Percentiles rank a stretch among this genome's conserved stretches.
Evolutionary conservation across 1,140 invertebrate genomes (phyloP).

Genomic region (Halyomorpha halys): DNA sequence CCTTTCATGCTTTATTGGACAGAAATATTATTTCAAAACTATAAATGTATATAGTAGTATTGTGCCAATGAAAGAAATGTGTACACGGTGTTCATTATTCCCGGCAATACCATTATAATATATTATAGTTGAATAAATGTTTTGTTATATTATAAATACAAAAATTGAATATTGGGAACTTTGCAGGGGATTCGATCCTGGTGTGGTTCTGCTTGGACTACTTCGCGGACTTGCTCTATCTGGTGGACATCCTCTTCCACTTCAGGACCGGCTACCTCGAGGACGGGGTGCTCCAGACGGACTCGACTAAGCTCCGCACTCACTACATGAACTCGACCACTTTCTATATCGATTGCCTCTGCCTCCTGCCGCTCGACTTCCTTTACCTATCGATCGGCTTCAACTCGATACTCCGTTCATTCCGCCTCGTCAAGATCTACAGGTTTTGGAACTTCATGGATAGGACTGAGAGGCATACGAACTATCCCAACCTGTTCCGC

Average conservation of each 20-base stretch:
- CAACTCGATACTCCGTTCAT: constrained; percentile 92
- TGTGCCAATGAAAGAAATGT: too few species aligned
- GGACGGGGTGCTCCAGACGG: constrained; percentile 92
- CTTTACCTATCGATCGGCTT: constrained; percentile 96
- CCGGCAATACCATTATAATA: too few species aligned
- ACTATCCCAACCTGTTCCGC: constrained; percentile 96
- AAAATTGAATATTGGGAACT: constrained; percentile 5
- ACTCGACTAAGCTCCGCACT: constrained; percentile 80
- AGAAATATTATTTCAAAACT: too few species aligned
- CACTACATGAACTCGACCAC: constrained; percentile 98
- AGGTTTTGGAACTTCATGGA: constrained; percentile 96
- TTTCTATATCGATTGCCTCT: constrained; percentile 98
- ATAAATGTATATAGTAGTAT: too few species aligned
- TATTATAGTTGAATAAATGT: too few species aligned
- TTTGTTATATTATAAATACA: too few species aligned
- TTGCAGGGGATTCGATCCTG: constrained; percentile 68
- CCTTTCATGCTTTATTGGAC: too few species aligned
- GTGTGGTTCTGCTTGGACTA: constrained; percentile 97
- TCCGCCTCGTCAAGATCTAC: constrained; percentile 96
- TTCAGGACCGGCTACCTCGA: constrained; percentile 94
- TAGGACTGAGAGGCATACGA: constrained; percentile 93
- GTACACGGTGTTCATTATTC: too few species aligned
- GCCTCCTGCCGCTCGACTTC: constrained; percentile 93
- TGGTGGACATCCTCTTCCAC: constrained; percentile 92
- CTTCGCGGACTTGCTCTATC: constrained; percentile 89